Evolutionary conservation across 2,888 invertebrate genomes (phyloP), one percentile per base, ranked within the genome.

Genomic region (Brachyopa scutellaris): DNA sequence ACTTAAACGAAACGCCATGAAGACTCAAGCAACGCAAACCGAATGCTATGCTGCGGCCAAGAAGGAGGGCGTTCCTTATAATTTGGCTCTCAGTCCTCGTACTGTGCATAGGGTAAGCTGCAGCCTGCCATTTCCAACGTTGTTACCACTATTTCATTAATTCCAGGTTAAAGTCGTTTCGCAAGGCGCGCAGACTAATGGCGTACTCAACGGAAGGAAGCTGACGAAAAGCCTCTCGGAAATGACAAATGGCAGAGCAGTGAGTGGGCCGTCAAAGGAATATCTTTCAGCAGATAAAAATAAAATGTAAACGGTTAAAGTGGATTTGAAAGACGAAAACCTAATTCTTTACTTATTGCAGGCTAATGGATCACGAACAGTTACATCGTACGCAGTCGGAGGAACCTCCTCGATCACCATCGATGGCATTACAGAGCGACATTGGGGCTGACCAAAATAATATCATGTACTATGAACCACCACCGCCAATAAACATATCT

Each of bases 11-110:
- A 94, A 88, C 80, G 94, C 95, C 0, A 97, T 97, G 97, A 95
- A 97, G 90, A 97, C 97, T 0, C 97, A 97, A 91, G 97, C 97
- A 11, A 97, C 97, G 2, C 97, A 97, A 91, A 97, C 97, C 3
- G 97, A 97, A 90, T 38, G 66, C 11, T 82, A 72, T 55, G 57
- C 82, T 3, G 92, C 94, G 86, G 97, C 95, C 19, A 97, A 95
- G 91, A 92, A 94, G 86, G 94, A 94, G 90, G 94, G 93, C n/a
- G 89, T 92, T 55, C 93, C 95, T n/a, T 94, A 95, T 3, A 92
- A 93, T 85, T 62, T 89, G 59, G 94, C 95, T 11, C 90, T 96
- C 19, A 96, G 96, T 90, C 97, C 97, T 5, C 91, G 95, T 80
- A 95, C 96, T 33, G 94, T 96, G 45, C 95, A 96, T 89, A 93